These are phyloP conservation scores for Euleptes europaea DNA, from an alignment of 2,113 vertebrate species.

Conservation along the genomic window DNA sequence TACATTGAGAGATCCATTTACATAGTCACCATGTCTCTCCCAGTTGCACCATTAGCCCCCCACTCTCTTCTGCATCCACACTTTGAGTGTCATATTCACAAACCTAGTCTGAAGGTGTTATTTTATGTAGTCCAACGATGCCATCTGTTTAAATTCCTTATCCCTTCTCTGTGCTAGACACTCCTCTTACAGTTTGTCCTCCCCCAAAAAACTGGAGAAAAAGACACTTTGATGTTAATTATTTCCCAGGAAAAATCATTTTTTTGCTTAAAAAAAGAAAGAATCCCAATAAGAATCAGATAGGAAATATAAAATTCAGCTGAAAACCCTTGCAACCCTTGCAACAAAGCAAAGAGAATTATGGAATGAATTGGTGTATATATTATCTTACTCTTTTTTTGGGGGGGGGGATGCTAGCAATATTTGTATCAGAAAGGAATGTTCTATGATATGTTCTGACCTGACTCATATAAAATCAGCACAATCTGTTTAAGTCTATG, in stretches of 20 bases:
- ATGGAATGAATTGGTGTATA: neutral
- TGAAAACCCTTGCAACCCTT: neutral
- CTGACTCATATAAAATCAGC: neutral
- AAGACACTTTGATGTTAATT: neutral
- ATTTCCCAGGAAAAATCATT: neutral
- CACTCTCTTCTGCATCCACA: neutral
- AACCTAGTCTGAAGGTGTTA: neutral
- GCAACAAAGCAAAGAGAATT: neutral
- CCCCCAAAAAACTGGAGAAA: neutral
- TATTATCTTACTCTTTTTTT: neutral
- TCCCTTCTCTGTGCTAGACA: neutral
- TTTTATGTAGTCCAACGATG: neutral
- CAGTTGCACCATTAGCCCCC: no score
- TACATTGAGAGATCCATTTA: no score
- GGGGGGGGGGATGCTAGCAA: neutral
- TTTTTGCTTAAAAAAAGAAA: neutral
- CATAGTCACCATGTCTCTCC: no score
- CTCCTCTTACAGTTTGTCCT: neutral
- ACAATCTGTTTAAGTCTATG: neutral
- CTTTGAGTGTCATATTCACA: slow-evolving; percentile 6
- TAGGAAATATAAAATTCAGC: neutral
- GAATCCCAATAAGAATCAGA: neutral
- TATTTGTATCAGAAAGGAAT: no score
- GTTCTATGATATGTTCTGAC: no score
- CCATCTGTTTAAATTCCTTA: slow-evolving; percentile 9